These are phyloP conservation scores for Dolomedes plantarius DNA, from an alignment of 2,888 invertebrate genomes.

Conservation along the genomic window DNA sequence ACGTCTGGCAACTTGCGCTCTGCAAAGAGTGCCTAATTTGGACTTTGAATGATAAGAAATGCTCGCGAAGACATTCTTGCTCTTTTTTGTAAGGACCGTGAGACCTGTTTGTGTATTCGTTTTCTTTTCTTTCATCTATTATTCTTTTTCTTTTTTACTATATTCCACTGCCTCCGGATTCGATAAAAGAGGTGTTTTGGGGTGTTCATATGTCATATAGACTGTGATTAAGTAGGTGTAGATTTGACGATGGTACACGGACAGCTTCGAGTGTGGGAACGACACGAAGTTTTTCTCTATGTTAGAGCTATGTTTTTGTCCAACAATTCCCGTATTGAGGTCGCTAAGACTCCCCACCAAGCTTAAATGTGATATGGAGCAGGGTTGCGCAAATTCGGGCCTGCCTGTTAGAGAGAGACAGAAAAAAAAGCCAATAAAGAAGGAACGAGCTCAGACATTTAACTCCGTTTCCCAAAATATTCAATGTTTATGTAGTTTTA, in stretches of 20 bases:
- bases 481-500: no score
- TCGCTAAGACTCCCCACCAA: neutral
- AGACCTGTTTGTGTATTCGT: constrained; percentile 40
- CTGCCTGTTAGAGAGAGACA: no score
- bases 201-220: constrained; percentile 26
- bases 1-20: constrained; percentile 5
- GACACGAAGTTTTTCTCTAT: neutral
- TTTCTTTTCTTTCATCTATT: constrained; percentile 25
- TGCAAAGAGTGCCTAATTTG: constrained; percentile 51
- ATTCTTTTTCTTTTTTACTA: neutral
- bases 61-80: constrained; percentile 38
- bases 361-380: neutral
- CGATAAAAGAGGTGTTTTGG: constrained; percentile 10
- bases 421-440: no score
- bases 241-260: neutral
- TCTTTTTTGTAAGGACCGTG: constrained; percentile 52
- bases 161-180: neutral
- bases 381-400: neutral
- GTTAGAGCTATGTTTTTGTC: neutral
- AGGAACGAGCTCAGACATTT: no score
- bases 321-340: neutral
- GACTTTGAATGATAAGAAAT: constrained; percentile 11
- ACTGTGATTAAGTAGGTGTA: constrained; percentile 13
- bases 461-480: no score
- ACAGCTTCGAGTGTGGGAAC: neutral